Evolutionary conservation across 2,888 invertebrate species (phyloP), one percentile per base, ranked within the genome.

Genomic region (Ceratothoa steindachneri): DNA sequence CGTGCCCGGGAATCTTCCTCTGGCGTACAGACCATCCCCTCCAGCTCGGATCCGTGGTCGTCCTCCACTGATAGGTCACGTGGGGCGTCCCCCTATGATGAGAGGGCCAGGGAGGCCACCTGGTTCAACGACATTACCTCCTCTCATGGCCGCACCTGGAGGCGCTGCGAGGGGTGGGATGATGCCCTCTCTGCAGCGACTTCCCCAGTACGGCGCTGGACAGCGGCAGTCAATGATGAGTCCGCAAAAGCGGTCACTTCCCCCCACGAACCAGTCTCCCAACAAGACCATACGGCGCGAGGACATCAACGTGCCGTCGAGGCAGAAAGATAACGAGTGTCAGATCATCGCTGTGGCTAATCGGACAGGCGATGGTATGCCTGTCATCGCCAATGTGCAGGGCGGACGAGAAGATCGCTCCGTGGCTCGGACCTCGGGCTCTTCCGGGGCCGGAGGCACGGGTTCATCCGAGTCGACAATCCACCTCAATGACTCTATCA

Each of bases 331-430:
- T 81, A 89, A 90, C 53, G 91, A 91, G 81, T 91, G 91, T 82
- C 90, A 90, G 82, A 89, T 91, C 15, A 90, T 91, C 83, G 88
- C 90, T 1, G 88, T 90, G 85, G 90, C 90, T 82, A 90, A 90
- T 77, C 88, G 90, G 81, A 88, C 89, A 64, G 90, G 90, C 0
- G 78, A 78, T 68, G 90, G 90, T 0, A 83, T 91, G 74, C 91
- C 91, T 0, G 87, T 91, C 82, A 91, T 91, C 75, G 89, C 90
- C 77, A 91, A 89, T 82, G 90, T 91, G 31, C 90, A 91, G 85
- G 90, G 91, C 77, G 80, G 80, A 1, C 65, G 71, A 29, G 72
- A 69, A 15, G 55, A 53, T 29, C 41, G 69, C 27, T 24, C 66
- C 3, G 66, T 60, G 24, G 19, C 55, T 22, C 64, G 69, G 41